phyloP scores from a whole-genome alignment of 2,797 vertebrate genomes.

The Natrix natrix region DNA sequence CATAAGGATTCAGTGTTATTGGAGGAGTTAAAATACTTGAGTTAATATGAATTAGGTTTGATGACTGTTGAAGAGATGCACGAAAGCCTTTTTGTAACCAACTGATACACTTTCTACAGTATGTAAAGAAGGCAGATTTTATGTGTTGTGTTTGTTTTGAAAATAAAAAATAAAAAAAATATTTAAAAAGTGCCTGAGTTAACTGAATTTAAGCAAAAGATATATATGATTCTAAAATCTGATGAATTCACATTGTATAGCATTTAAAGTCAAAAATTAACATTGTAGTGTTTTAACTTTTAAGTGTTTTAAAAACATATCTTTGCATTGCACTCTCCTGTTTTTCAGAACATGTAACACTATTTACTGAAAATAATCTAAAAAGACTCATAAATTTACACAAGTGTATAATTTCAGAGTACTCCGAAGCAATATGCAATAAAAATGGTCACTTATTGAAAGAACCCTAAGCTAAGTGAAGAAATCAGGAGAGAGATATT shows the following conservation, averaged over 20 bases:
- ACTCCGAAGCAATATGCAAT: neutral
- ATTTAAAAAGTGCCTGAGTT: neutral
- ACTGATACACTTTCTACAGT: too few relatives aligned
- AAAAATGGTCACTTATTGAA: neutral
- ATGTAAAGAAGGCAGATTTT: too few relatives aligned
- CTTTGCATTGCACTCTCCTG: neutral
- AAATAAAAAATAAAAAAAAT: too few relatives aligned
- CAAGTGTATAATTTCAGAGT: neutral
- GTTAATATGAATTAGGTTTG: too few relatives aligned
- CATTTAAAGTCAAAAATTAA: slow-evolving; percentile 28
- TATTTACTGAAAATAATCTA: neutral
- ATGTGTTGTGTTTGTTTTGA: too few relatives aligned
- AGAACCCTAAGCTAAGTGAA: slow-evolving; percentile 16
- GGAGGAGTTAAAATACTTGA: too few relatives aligned
- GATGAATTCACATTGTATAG: slow-evolving; percentile 51
- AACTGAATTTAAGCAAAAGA: neutral
- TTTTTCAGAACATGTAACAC: neutral
- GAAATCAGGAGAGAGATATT: neutral
- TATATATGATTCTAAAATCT: neutral
- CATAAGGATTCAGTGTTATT: too few relatives aligned
- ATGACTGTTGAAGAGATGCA: too few relatives aligned
- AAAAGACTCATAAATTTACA: slow-evolving; percentile 4
- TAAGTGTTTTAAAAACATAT: neutral
- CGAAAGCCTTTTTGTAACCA: too few relatives aligned
- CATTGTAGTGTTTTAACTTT: slow-evolving; percentile 3